phyloP scores from a whole-genome alignment of 2,888 invertebrate genomes.

The Drosophila seclusa region DNA sequence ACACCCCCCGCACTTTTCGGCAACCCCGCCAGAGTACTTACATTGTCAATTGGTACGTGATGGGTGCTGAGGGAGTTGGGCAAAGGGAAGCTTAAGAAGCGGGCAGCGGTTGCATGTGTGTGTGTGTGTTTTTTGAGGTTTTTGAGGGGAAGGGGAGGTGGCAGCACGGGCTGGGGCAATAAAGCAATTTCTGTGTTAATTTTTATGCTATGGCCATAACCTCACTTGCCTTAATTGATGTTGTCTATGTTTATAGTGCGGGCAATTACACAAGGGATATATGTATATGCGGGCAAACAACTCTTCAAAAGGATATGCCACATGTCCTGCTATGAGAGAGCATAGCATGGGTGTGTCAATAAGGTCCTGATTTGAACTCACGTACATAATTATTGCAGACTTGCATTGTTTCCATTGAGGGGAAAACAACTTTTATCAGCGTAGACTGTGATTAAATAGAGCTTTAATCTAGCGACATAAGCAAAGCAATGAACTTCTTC shows the following conservation, averaged over 20 bases:
- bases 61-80: conserved; percentile 20
- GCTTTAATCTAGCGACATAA: background rate
- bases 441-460: background rate
- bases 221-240: conserved; percentile 65
- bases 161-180: conserved; percentile 45
- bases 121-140: background rate
- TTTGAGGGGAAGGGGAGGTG: background rate
- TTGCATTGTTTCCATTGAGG: background rate
- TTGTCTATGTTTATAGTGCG: conserved; percentile 55
- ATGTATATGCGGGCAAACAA: conserved; percentile 16
- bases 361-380: background rate
- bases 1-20: background rate
- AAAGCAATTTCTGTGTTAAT: conserved; percentile 76
- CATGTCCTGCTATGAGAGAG: too few species aligned
- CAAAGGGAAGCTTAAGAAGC: conserved; percentile 5
- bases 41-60: conserved; percentile 64
- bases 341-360: background rate
- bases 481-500: background rate
- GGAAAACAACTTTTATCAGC: background rate
- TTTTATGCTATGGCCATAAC: conserved; percentile 69
- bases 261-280: conserved; percentile 44
- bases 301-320: background rate
- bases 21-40: conserved; percentile 29
- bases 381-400: background rate
- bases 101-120: background rate